Evolutionary conservation across 2,888 invertebrate species (phyloP).

Genomic region (Andrena haemorrhoa): DNA sequence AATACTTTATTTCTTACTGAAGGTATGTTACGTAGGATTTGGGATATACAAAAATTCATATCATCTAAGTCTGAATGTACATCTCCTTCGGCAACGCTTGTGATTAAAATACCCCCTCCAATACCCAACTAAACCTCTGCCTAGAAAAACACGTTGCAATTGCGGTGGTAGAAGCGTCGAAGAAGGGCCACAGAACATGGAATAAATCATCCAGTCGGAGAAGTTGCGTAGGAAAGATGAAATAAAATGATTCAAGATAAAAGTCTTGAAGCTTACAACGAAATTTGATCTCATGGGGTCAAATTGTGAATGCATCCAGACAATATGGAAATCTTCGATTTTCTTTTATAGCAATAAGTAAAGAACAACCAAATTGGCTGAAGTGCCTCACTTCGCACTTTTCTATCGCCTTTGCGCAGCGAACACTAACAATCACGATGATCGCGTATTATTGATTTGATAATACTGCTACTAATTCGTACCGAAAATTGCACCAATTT

Average conservation of each 20-base stretch:
- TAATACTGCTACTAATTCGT: slow-evolving; percentile 44
- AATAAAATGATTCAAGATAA: slow-evolving; percentile 57
- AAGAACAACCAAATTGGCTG: slow-evolving; percentile 41
- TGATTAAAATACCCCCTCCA: slow-evolving; percentile 93
- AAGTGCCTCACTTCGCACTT: slow-evolving; percentile 39
- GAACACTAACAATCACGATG: slow-evolving; percentile 23
- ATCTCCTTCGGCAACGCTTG: slow-evolving; percentile 90
- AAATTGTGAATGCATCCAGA: slow-evolving; percentile 53
- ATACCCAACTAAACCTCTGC: slow-evolving; percentile 92
- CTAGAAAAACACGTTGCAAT: slow-evolving; percentile 88
- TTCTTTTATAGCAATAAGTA: slow-evolving; percentile 40
- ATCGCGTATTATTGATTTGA: slow-evolving; percentile 40
- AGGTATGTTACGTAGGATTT: slow-evolving; percentile 63
- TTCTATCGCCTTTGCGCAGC: slow-evolving; percentile 27
- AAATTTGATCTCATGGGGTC: slow-evolving; percentile 31
- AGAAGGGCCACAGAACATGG: slow-evolving; percentile 43
- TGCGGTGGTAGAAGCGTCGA: slow-evolving; percentile 84
- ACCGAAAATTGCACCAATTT: slow-evolving; percentile 41
- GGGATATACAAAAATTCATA: slow-evolving; percentile 74
- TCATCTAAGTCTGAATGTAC: slow-evolving; percentile 69
- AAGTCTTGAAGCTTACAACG: slow-evolving; percentile 50
- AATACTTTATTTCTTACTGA: slow-evolving; percentile 73
- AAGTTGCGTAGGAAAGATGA: slow-evolving; percentile 53
- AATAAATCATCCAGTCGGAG: slow-evolving; percentile 63
- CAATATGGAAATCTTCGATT: slow-evolving; percentile 36